Conservation (phyloP, 2,888 invertebrate species). For the Lasiommata megera region DNA sequence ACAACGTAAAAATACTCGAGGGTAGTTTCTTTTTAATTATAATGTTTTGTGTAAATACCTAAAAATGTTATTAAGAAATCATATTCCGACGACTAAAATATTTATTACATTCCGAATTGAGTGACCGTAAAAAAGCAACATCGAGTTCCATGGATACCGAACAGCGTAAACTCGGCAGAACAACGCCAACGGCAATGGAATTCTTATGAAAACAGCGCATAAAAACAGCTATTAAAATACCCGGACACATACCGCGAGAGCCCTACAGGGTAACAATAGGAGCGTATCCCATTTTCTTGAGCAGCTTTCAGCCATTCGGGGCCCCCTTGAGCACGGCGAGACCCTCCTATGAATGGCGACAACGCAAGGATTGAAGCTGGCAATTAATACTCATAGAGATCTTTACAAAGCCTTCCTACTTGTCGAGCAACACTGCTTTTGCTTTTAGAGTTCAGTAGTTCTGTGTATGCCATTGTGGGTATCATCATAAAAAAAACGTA, state of each 20-base stretch:
- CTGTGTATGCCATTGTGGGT: too few relatives aligned
- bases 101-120: not conserved
- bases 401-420: not conserved
- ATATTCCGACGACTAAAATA: not conserved
- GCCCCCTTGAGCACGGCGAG: conserved; percentile 10
- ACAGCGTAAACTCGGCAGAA: not conserved
- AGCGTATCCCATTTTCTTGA: conserved; percentile 15
- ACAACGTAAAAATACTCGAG: too few relatives aligned
- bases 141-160: not conserved
- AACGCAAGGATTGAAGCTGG: conserved; percentile 5
- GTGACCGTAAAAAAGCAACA: not conserved
- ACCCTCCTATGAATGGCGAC: not conserved
- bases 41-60: not conserved
- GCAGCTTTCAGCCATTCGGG: conserved; percentile 13
- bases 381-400: conserved; percentile 6
- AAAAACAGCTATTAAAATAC: conserved; percentile 27
- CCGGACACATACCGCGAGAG: conserved; percentile 23
- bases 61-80: not conserved
- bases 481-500: too few relatives aligned
- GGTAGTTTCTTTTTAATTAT: too few relatives aligned
- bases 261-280: conserved; percentile 25
- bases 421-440: conserved; percentile 5
- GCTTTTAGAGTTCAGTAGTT: not conserved
- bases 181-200: too few relatives aligned
- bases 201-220: conserved; percentile 12